phyloP scores from a whole-genome alignment of 2,113 vertebrate genomes.

The Lampris incognitus region DNA sequence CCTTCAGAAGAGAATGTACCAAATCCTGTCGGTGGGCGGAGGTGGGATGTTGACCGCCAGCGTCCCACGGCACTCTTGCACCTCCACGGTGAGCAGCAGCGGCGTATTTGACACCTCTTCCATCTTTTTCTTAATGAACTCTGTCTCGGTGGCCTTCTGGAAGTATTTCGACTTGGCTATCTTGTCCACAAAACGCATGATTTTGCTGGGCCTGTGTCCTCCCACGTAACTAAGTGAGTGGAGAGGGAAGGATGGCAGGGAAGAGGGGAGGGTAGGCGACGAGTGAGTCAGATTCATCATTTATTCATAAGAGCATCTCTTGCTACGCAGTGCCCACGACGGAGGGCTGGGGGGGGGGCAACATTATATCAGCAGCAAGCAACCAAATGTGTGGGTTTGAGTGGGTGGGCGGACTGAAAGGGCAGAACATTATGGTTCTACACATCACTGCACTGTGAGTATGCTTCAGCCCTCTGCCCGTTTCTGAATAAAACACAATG shows the following conservation, averaged over 20 bases:
- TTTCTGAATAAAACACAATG: slow-evolving; percentile 17
- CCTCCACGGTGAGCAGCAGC: slow-evolving; percentile 95
- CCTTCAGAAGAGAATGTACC: slow-evolving; percentile 79
- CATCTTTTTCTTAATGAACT: slow-evolving; percentile 99
- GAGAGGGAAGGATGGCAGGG: slow-evolving; percentile 2
- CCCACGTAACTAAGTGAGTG: slow-evolving; percentile 85
- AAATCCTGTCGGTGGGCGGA: slow-evolving; percentile 97
- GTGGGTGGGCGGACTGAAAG: slow-evolving; percentile 42
- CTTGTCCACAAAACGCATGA: slow-evolving; percentile 99
- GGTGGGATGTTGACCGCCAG: slow-evolving; percentile 97
- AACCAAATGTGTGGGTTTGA: slow-evolving; percentile 41
- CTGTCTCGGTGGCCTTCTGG: slow-evolving; percentile 98
- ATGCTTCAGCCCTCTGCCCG: slow-evolving; percentile 15
- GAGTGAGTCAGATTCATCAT: slow-evolving; percentile 76
- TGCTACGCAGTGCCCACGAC: slow-evolving; percentile 55
- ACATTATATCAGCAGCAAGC: slow-evolving; percentile 56
- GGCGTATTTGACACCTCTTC: slow-evolving; percentile 99
- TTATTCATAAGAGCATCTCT: slow-evolving; percentile 73
- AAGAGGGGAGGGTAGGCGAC: slow-evolving; percentile 29
- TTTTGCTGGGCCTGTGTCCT: slow-evolving; percentile 95
- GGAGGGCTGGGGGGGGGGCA: slow-evolving; percentile 39
- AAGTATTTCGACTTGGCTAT: slow-evolving; percentile 99
- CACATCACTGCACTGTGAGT: slow-evolving; percentile 20
- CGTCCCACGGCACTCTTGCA: slow-evolving; percentile 94
- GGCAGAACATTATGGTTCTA: slow-evolving; percentile 33